Evolutionary conservation across 2,113 vertebrate genomes (phyloP), one percentile per base, ranked within the genome.

Genomic region (human (Homo sapiens)): DNA sequence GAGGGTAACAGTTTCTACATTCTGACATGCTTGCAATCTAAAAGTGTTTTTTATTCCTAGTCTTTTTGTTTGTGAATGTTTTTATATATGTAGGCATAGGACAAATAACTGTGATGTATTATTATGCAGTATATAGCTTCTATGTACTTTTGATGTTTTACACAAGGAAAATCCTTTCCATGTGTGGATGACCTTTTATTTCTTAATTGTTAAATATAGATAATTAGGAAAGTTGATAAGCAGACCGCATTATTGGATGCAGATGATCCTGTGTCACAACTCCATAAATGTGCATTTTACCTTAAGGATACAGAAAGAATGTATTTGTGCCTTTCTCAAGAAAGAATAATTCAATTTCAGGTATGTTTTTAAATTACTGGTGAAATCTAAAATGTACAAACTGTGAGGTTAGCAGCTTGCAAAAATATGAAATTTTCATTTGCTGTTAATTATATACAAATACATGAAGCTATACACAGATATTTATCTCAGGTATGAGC

Each of bases 251-350:
- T 99, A 98, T 98, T 99, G 98, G 99, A 99, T 97, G 99, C 99
- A 90, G 99, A 99, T 70, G 99, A 99, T 97, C 99, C 99, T 3
- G 99, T 99, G 92, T 99, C 99, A 45, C 99, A 99, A 98, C 99
- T 99, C 98, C 99, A 99, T 98, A 99, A 99, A 98, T 99, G 99
- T 99, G 99, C 99, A 90, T 99, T 99, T 99, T 99, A 99, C 99
- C 99, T 99, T 99, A 99, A 99, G 99, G 99, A 99, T 98, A 99
- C 99, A 22, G 99, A 99, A 98, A 99, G 99, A 99, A 99, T 99
- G 99, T 99, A 99, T 98, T 99, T 99, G 99, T 99, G 99, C 99
- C 99, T 99, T 99, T 99, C 99, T 98, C 99, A 99, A 99, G 99
- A 99, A 98, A 99, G 99, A 99, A 99, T 99, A 99, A 99, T 99